These are phyloP conservation scores for Ispidina lecontei DNA, from an alignment of 2,797 vertebrate genomes.

Conservation along the genomic window DNA sequence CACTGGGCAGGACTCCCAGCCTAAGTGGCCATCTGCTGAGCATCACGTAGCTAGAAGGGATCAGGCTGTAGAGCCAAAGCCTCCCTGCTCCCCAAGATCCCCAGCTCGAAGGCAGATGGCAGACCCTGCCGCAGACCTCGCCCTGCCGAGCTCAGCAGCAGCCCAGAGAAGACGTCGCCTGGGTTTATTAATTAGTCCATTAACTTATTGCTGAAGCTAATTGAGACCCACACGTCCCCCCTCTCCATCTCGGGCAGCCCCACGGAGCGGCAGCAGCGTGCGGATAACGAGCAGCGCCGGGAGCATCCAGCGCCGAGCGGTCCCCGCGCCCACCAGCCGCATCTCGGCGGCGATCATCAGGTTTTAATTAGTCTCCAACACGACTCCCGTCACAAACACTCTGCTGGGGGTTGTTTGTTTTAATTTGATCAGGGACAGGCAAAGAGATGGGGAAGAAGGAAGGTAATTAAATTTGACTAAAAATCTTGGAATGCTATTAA, in stretches of 20 bases:
- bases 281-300: background rate
- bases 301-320: background rate
- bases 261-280: background rate
- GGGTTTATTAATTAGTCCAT: background rate
- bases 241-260: background rate
- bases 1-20: background rate
- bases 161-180: background rate
- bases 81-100: background rate
- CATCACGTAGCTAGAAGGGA: rapidly evolving
- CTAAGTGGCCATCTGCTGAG: background rate
- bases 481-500: conserved; percentile 15
- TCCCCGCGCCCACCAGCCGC: background rate
- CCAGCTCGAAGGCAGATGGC: background rate
- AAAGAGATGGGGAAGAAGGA: background rate
- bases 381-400: conserved; percentile 50
- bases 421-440: conserved; percentile 54
- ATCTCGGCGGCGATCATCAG: background rate
- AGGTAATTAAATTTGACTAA: conserved; percentile 61
- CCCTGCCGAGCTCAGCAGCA: background rate
- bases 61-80: rapidly evolving
- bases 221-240: background rate
- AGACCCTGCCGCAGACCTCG: background rate
- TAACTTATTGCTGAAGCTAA: background rate
- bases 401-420: conserved; percentile 65
- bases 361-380: conserved; percentile 55